Conservation (phyloP, 2,113 vertebrate genomes). For the Gadus macrocephalus region DNA sequence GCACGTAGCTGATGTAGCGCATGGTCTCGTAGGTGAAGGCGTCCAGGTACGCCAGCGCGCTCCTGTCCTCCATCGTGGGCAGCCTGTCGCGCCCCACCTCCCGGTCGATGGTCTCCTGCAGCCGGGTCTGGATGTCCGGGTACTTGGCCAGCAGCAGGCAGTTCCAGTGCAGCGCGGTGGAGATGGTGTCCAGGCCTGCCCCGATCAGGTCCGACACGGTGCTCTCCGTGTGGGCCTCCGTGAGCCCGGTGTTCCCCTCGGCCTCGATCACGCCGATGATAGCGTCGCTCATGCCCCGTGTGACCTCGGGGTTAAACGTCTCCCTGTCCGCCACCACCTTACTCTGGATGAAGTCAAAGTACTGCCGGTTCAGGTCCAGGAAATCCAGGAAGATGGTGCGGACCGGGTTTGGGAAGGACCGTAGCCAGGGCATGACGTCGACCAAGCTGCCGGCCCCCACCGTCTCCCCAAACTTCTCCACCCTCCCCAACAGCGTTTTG, state of each 20-base stretch:
- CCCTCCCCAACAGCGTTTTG: conserved; percentile 60
- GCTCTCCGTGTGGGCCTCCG: conserved; percentile 57
- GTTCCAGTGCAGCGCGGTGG: conserved; percentile 73
- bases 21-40: conserved; percentile 81
- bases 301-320: conserved; percentile 60
- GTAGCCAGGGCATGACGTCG: conserved; percentile 82
- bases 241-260: conserved; percentile 44
- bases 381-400: conserved; percentile 72
- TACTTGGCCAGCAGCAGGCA: conserved; percentile 77
- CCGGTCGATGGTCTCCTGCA: conserved; percentile 74
- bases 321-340: conserved; percentile 72
- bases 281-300: conserved; percentile 72
- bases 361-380: conserved; percentile 69
- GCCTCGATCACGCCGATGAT: conserved; percentile 56
- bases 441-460: conserved; percentile 81
- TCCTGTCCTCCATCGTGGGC: conserved; percentile 69
- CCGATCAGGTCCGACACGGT: conserved; percentile 73
- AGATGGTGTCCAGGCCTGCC: conserved; percentile 75
- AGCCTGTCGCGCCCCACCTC: conserved; percentile 75
- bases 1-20: conserved; percentile 82
- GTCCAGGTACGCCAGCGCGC: conserved; percentile 66
- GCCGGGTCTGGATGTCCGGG: conserved; percentile 66
- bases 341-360: conserved; percentile 69
- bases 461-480: conserved; percentile 72
- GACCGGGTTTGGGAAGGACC: conserved; percentile 79